Conservation (phyloP, 2,797 vertebrate species). For the Danio albolineatus region DNA sequence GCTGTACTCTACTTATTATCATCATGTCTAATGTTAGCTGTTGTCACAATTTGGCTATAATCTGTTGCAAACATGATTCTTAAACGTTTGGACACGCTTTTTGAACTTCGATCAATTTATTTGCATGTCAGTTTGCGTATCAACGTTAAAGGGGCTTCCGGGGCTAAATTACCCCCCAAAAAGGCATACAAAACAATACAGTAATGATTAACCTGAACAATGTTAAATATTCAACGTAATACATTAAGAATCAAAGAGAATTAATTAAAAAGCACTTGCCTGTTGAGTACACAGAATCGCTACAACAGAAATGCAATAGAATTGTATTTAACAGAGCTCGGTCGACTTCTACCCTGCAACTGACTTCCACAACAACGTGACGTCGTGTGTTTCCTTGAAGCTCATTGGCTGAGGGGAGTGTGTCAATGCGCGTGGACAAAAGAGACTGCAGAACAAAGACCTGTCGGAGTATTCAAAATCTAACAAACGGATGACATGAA, state of each 20-base stretch:
- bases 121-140: too few species aligned
- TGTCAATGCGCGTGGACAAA: neutral
- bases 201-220: neutral
- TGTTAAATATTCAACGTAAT: neutral
- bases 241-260: neutral
- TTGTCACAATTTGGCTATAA: neutral
- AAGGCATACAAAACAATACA: neutral
- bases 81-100: neutral
- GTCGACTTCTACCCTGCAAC: neutral
- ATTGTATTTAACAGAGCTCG: neutral
- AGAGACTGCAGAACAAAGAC: neutral
- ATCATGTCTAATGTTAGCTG: neutral
- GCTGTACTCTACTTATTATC: neutral
- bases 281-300: neutral
- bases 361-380: slow-evolving; percentile 34
- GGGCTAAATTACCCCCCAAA: neutral
- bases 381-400: neutral
- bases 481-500: neutral
- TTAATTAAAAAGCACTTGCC: neutral
- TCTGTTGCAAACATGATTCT: neutral
- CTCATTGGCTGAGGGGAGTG: slow-evolving; percentile 1
- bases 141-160: neutral
- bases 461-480: neutral
- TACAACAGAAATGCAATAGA: neutral
- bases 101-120: neutral